These are phyloP conservation scores for Polyergus mexicanus DNA, from an alignment of 1,140 invertebrate genomes.

Conservation along the genomic window DNA sequence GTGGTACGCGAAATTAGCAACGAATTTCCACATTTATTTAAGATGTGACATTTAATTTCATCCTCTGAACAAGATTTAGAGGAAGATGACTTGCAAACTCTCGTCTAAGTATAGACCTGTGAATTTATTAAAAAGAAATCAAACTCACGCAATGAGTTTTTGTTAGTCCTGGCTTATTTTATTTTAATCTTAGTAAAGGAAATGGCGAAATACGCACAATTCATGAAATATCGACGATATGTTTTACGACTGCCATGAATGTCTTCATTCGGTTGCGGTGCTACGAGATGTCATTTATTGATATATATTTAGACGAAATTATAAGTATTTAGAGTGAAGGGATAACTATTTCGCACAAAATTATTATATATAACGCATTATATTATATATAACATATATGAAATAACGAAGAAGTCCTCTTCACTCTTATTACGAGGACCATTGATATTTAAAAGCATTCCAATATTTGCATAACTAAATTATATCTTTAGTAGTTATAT, in stretches of 20 bases:
- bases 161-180: conserved; percentile 64
- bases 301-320: conserved; percentile 31
- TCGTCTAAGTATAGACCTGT: conserved; percentile 75
- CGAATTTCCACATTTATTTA: conserved; percentile 94
- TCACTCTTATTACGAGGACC: conserved; percentile 72
- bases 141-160: conserved; percentile 58
- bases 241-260: conserved; percentile 55
- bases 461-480: conserved; percentile 49
- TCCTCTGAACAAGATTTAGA: conserved; percentile 79
- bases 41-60: conserved; percentile 85
- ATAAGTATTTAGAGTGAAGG: conserved; percentile 39
- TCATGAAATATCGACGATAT: conserved; percentile 58
- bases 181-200: conserved; percentile 59
- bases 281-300: conserved; percentile 42
- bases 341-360: conserved; percentile 36
- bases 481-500: conserved; percentile 15
- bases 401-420: conserved; percentile 50
- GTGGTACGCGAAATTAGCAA: conserved; percentile 93
- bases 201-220: conserved; percentile 66
- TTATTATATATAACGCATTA: conserved; percentile 46
- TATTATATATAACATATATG: conserved; percentile 40
- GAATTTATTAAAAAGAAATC: conserved; percentile 31
- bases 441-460: conserved; percentile 66
- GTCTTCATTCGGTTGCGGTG: conserved; percentile 57
- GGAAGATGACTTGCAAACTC: conserved; percentile 83